Conservation (phyloP, 2,113 vertebrate species). For the Dromaius novaehollandiae region DNA sequence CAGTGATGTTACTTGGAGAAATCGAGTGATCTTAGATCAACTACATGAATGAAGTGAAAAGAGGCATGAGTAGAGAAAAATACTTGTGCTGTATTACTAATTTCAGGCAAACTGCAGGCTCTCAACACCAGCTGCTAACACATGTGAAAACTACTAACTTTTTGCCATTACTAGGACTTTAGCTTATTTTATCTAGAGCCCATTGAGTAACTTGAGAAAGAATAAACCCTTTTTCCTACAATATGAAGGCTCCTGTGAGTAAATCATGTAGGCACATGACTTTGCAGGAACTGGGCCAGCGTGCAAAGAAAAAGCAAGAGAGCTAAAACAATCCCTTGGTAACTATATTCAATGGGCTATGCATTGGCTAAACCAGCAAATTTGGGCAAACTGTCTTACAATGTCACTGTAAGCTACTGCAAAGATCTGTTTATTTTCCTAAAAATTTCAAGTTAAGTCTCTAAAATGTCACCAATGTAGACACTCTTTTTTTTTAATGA, state of each 20-base stretch:
- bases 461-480: constrained; percentile 26
- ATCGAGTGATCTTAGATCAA: neutral
- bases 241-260: neutral
- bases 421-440: constrained; percentile 5
- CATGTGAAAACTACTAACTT: neutral
- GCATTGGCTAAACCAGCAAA: neutral
- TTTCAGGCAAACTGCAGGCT: neutral
- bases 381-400: neutral
- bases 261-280: constrained; percentile 26
- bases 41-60: neutral
- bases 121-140: neutral
- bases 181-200: neutral
- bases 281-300: constrained; percentile 17
- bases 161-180: neutral
- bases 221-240: neutral
- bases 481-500: constrained; percentile 36
- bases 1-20: neutral
- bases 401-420: neutral
- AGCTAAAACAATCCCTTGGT: constrained; percentile 2
- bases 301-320: neutral
- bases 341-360: neutral
- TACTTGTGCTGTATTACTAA: neutral
- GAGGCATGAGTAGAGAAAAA: neutral
- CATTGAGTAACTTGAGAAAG: neutral
- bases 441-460: neutral